Base-by-base conservation (phyloP, 1,140 invertebrate species). In the Penaeus indicus region DNA sequence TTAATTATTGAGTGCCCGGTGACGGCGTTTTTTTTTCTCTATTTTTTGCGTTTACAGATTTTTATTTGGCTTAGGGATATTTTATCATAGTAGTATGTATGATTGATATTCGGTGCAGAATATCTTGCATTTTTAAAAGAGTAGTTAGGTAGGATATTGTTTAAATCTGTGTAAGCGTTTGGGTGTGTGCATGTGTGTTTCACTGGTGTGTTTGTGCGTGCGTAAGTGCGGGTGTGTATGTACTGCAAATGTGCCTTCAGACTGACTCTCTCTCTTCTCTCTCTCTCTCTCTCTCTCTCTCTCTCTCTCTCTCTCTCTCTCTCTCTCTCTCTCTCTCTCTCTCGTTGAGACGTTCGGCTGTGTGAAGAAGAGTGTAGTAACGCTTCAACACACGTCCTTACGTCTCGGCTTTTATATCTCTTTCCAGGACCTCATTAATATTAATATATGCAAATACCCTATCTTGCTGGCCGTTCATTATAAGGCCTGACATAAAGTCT, bases 361-460 rank as follows among this genome's bases (percentile, higher is more conserved):
- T 54, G 54, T 54, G 54, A 54, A 54, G 54, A 11, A 54, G 54
- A 54, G 54, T 54, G 54, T 54, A 54, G 54, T 54, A 54, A 54
- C 54, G 54, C 54, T 54, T 54, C 54, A 54, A 54, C 54, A 54
- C 54, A 54, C 82, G 22, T 64, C 63, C 82, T 63, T 63, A 64
- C 82, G 25, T n/a, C 61, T 27, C 22, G 19, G 25, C 63, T 72
- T 54, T 75, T 42, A 60, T 38, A 38, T 75, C 62, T 54, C 47
- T 75, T 78, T 60, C 54, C 47, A 13, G 69, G 25, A 32, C 21
- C 72, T 86, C 84, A 78, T 86, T 79, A 77, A 79, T 85, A 85
- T 85, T 85, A 85, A 85, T 63, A 78, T 79, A 85, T 85, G 84
- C 84, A 78, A 85, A 78, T 78, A 85, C 72, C 25, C 84, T 85